Percentiles rank a stretch among this genome's conserved stretches.
Evolutionary conservation across 2,888 invertebrate species (phyloP).

Genomic region (Aporophyla nigra): DNA sequence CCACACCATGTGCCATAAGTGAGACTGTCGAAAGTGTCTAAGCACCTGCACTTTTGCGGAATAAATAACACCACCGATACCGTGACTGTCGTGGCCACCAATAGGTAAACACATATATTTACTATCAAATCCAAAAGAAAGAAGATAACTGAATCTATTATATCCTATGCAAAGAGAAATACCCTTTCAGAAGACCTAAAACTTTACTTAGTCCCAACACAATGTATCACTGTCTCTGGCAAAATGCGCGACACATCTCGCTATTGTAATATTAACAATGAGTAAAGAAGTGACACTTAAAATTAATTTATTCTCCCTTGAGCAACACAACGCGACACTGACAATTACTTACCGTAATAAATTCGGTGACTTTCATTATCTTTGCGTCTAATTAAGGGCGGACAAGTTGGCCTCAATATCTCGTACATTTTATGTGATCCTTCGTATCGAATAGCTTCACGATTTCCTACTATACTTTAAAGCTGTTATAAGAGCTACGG

Average conservation of each 20-base stretch:
- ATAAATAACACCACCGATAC: neutral
- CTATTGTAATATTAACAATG: conserved; percentile 14
- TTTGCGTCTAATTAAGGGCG: conserved; percentile 42
- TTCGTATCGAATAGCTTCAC: conserved; percentile 28
- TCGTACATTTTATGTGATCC: conserved; percentile 23
- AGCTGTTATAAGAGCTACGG: conserved; percentile 2
- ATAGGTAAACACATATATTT: neutral
- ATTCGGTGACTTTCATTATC: conserved; percentile 46
- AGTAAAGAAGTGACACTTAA: conserved; percentile 14
- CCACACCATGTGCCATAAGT: neutral
- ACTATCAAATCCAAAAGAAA: neutral
- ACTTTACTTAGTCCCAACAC: neutral
- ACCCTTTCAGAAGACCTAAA: neutral
- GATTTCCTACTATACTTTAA: conserved; percentile 1
- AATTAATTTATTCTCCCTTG: conserved; percentile 36
- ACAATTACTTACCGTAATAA: conserved; percentile 42
- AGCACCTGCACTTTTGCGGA: neutral
- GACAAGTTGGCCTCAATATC: conserved; percentile 27
- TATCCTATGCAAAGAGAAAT: neutral
- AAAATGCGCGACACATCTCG: conserved; percentile 3
- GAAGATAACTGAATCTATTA: neutral
- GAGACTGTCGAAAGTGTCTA: neutral
- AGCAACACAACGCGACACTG: conserved; percentile 40
- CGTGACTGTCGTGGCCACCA: no score
- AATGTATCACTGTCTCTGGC: neutral